These are phyloP conservation scores for Catharus fuscescens DNA, from an alignment of 2,113 vertebrate genomes.

Conservation along the genomic window DNA sequence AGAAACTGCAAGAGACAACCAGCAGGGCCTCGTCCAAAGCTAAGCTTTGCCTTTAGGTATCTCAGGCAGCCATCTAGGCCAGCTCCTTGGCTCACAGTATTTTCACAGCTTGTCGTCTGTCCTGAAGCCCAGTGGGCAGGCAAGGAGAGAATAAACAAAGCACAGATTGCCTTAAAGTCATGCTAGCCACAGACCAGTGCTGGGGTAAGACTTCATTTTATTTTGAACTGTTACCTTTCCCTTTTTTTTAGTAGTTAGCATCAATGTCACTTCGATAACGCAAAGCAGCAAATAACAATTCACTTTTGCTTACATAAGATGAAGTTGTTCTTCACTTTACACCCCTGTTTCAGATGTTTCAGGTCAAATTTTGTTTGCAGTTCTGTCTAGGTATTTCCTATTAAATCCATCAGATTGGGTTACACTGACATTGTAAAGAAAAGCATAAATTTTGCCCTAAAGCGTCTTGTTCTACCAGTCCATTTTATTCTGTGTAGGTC, in stretches of 20 bases:
- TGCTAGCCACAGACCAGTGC: not conserved
- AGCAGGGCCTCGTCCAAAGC: not conserved
- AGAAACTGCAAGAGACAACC: not conserved
- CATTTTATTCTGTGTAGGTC: not conserved
- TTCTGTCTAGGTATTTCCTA: not conserved
- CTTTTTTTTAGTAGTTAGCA: not conserved
- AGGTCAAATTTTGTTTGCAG: not conserved
- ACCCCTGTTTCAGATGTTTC: not conserved
- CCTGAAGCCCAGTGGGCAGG: not conserved
- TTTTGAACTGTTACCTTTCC: not conserved
- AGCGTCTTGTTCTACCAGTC: not conserved
- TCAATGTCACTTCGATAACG: not conserved
- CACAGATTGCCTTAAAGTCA: not conserved
- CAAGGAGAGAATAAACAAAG: not conserved
- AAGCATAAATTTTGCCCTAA: not conserved
- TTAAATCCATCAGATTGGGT: not conserved
- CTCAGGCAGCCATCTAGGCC: not conserved
- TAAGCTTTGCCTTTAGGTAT: not conserved
- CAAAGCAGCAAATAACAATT: not conserved
- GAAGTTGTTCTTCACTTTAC: not conserved
- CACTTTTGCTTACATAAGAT: not conserved
- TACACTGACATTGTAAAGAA: not conserved
- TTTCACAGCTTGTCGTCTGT: constrained; percentile 13
- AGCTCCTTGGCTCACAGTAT: not conserved
- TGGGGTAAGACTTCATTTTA: not conserved